Conservation (phyloP, 2,797 vertebrate genomes). For the Rhadinocentrus ornatus region DNA sequence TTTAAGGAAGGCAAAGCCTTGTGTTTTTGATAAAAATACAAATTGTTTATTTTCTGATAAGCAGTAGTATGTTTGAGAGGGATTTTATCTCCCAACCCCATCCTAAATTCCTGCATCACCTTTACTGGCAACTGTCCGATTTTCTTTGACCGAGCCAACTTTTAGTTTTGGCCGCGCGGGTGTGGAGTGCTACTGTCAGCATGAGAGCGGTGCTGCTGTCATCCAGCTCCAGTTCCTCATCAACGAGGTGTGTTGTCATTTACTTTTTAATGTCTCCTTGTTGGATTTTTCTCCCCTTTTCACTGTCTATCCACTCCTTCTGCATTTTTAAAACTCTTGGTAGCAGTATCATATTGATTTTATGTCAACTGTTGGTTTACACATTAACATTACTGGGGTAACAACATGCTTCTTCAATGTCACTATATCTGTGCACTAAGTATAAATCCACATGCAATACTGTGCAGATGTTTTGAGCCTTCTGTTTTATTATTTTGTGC, state of each 20-base stretch:
- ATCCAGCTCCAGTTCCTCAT: constrained; percentile 99
- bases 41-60: constrained; percentile 1
- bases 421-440: not conserved
- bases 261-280: constrained; percentile 13
- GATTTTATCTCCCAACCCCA: not conserved
- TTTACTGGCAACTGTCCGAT: constrained; percentile 4
- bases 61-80: not conserved
- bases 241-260: constrained; percentile 90
- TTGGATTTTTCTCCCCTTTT: constrained; percentile 26
- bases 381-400: not conserved
- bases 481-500: not conserved
- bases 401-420: no score
- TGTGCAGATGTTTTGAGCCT: not conserved
- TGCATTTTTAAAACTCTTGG: not conserved
- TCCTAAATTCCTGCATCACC: constrained; percentile 6
- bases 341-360: not conserved
- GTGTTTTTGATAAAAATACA: not conserved
- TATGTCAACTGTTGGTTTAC: constrained; percentile 12
- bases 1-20: not conserved
- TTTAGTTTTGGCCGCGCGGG: constrained; percentile 94
- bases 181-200: constrained; percentile 98
- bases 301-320: constrained; percentile 15
- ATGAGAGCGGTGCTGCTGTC: constrained; percentile 94
- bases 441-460: not conserved
- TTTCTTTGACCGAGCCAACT: constrained; percentile 84